Conservation (phyloP, 2,797 vertebrate species). For the Chelon labrosus region DNA sequence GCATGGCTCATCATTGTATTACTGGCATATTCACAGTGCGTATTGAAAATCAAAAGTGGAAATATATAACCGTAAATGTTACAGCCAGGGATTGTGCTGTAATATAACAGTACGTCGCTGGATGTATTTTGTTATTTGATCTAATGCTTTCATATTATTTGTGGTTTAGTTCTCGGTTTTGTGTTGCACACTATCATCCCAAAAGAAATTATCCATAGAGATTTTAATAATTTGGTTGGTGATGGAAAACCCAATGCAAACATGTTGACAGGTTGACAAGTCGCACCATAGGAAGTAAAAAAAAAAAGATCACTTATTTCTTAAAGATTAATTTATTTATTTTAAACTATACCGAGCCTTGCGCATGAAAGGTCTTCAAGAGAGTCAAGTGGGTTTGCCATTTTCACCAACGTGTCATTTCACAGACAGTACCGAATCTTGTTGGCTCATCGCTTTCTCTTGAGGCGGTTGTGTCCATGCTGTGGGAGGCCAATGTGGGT, state of each 20-base stretch:
- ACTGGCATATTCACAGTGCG: not conserved
- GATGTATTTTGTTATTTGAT: too few relatives aligned
- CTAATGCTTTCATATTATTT: not conserved
- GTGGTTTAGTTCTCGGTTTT: not conserved
- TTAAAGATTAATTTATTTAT: not conserved
- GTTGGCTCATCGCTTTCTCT: constrained; percentile 40
- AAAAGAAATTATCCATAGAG: not conserved
- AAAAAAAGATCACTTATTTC: not conserved
- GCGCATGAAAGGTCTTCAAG: too few relatives aligned
- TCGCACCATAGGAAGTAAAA: not conserved
- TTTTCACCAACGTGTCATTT: constrained; percentile 12
- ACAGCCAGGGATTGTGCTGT: not conserved
- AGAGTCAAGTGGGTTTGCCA: too few relatives aligned
- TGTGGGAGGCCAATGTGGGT: constrained; percentile 55
- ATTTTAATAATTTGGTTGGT: not conserved
- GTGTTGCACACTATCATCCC: not conserved
- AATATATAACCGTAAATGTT: not conserved
- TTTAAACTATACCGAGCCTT: too few relatives aligned
- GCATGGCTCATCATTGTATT: not conserved
- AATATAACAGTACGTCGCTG: too few relatives aligned
- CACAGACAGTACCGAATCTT: constrained; percentile 1
- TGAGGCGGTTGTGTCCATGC: constrained; percentile 37
- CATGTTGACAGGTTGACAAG: not conserved
- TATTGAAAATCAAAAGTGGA: not conserved
- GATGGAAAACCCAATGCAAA: not conserved